Evolutionary conservation across 1,140 invertebrate genomes (phyloP), one percentile per base, ranked within the genome.

Genomic region (Laupala kohalensis): DNA sequence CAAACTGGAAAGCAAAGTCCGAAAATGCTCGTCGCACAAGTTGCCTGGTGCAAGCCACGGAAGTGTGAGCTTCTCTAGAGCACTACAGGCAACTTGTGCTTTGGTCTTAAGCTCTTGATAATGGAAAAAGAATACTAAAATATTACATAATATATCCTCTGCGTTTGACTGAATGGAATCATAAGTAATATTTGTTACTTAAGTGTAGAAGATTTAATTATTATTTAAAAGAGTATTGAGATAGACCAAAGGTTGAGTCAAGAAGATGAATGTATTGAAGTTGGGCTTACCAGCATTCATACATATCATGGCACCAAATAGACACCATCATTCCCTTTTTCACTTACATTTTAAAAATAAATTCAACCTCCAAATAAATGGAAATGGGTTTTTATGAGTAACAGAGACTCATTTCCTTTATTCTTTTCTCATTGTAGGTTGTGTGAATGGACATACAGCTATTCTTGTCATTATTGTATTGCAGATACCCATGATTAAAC

Each of bases 31-130:
- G 73, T 30, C 69, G 73, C 26, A 71, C 65, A 25, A 73, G 73
- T 64, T 75, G 72, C 74, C 37, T 75, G 27, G 69, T 73, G n/a
- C 71, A 72, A 29, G 74, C 74, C 1, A 72, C 74, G 15, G 73
- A 75, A 69, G 71, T 72, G 23, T 72, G 62, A 67, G 37, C 37
- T 53, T 53, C 37, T 4, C 37, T n/a, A 53, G 1, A 53, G 37
- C 37, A 53, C 37, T 53, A 53, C 37, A 53, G 37, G 9, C 37
- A 53, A 53, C 37, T 53, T 19, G 4, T 53, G 37, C 37, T 13
- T n/a, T n/a, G n/a, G n/a, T n/a, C n/a, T n/a, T n/a, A n/a, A n/a
- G n/a, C n/a, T n/a, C n/a, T n/a, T n/a, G n/a, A n/a, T n/a, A n/a
- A n/a, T n/a, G n/a, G n/a, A n/a, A n/a, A n/a, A n/a, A n/a, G n/a